Conservation (phyloP, 64 coral and sea anemone genomes). For the Exaiptasia diaphana region DNA sequence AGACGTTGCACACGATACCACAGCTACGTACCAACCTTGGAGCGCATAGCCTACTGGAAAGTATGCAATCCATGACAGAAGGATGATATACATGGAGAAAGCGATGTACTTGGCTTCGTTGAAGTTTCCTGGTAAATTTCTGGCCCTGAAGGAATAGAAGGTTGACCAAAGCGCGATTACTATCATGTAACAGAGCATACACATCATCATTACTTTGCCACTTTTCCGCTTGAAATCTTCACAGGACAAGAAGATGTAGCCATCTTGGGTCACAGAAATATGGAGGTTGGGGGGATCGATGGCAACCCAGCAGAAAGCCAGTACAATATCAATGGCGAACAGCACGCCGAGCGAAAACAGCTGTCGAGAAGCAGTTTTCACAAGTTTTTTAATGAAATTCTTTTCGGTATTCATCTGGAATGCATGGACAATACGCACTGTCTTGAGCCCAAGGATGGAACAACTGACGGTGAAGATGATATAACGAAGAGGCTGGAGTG, state of each 20-base stretch:
- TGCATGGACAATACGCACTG: slow-evolving; percentile 50
- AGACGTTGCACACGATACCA: slow-evolving; percentile 63
- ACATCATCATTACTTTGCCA: slow-evolving; percentile 6
- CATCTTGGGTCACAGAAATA: slow-evolving; percentile 19
- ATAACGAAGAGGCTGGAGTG: slow-evolving; percentile 21
- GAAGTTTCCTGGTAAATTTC: slow-evolving; percentile 69
- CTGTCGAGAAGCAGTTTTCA: slow-evolving; percentile 32
- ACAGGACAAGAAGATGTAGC: slow-evolving; percentile 43
- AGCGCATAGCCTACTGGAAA: slow-evolving; percentile 57
- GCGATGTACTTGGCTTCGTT: slow-evolving; percentile 76
- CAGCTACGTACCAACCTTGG: slow-evolving; percentile 50
- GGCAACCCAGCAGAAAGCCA: slow-evolving; percentile 22
- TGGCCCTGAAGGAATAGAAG: slow-evolving; percentile 59
- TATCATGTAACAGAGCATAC: slow-evolving; percentile 6
- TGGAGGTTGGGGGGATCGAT: slow-evolving; percentile 28
- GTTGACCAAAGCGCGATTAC: slow-evolving; percentile 27
- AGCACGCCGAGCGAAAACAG: not conserved
- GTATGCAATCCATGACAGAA: slow-evolving; percentile 57
- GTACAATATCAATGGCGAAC: not conserved
- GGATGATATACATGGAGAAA: slow-evolving; percentile 67
- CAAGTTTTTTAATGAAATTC: not conserved
- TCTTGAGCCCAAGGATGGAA: slow-evolving; percentile 52
- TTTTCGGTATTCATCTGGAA: slow-evolving; percentile 38
- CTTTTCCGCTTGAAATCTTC: slow-evolving; percentile 7
- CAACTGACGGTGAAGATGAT: slow-evolving; percentile 10